Evolutionary conservation across 1,140 invertebrate genomes (phyloP).

Genomic region (Brachionus sp.): DNA sequence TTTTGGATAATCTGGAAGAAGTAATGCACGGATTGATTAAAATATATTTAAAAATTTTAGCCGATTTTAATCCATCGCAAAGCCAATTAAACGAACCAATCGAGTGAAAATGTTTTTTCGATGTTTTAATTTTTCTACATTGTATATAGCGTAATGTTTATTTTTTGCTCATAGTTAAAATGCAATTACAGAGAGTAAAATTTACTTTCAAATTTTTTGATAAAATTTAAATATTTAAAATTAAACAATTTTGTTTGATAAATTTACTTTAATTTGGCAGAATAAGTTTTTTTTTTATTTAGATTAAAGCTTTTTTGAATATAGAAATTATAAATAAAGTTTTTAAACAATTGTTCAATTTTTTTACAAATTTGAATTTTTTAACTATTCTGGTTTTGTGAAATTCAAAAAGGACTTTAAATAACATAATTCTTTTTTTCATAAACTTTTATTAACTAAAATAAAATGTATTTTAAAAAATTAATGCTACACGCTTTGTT

Average conservation of each 20-base stretch:
- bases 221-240: not conserved
- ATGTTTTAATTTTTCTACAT: not conserved
- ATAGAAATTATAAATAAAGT: not conserved
- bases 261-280: not conserved
- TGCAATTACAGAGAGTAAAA: not conserved
- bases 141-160: not conserved
- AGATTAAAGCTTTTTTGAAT: not conserved
- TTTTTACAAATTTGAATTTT: no score
- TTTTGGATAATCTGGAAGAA: constrained; percentile 70
- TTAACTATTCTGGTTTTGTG: no score
- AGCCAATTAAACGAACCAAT: not conserved
- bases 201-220: not conserved
- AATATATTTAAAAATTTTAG: constrained; percentile 25
- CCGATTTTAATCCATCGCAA: constrained; percentile 20
- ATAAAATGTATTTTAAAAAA: no score
- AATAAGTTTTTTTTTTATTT: not conserved
- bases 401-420: no score
- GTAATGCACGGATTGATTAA: constrained; percentile 30
- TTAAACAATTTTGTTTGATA: not conserved
- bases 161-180: not conserved
- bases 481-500: no score
- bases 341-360: not conserved
- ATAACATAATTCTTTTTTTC: no score
- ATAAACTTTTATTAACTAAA: no score
- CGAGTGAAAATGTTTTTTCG: not conserved